phyloP scores from a whole-genome alignment of 2,113 vertebrate genomes.

The Eptatretus burgeri region DNA sequence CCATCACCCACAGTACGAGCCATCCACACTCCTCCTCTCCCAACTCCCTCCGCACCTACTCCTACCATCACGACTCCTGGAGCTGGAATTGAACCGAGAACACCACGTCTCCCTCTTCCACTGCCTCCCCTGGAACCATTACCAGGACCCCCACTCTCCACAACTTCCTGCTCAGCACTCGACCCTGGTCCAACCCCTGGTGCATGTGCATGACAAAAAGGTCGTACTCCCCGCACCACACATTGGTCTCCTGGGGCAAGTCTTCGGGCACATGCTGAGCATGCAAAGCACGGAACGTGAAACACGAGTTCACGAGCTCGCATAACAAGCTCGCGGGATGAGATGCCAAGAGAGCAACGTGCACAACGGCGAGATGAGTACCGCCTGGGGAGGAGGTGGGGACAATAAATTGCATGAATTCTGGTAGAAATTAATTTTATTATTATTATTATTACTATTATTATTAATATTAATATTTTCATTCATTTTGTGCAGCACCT shows the following conservation, averaged over 20 bases:
- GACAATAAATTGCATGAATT: too few species aligned
- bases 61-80: slow-evolving; percentile 17
- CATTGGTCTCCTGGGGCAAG: slow-evolving; percentile 90
- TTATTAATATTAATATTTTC: too few species aligned
- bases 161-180: neutral
- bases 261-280: slow-evolving; percentile 89
- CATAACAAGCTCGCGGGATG: slow-evolving; percentile 98
- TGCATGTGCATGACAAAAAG: slow-evolving; percentile 7
- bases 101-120: neutral
- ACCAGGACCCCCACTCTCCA: neutral
- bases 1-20: slow-evolving; percentile 13
- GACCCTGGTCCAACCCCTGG: neutral
- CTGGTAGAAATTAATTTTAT: too few species aligned
- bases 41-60: slow-evolving; percentile 11
- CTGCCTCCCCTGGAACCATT: neutral
- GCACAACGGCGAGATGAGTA: slow-evolving; percentile 97
- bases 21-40: slow-evolving; percentile 21
- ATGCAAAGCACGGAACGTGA: slow-evolving; percentile 94
- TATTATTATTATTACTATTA: too few species aligned
- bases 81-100: neutral
- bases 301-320: slow-evolving; percentile 91
- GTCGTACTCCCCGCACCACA: slow-evolving; percentile 53
- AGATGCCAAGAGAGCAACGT: slow-evolving; percentile 98
- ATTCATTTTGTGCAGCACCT: too few species aligned
- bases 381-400: slow-evolving; percentile 28